phyloP scores from a whole-genome alignment of 2,888 invertebrate genomes.

The Trilocha varians region DNA sequence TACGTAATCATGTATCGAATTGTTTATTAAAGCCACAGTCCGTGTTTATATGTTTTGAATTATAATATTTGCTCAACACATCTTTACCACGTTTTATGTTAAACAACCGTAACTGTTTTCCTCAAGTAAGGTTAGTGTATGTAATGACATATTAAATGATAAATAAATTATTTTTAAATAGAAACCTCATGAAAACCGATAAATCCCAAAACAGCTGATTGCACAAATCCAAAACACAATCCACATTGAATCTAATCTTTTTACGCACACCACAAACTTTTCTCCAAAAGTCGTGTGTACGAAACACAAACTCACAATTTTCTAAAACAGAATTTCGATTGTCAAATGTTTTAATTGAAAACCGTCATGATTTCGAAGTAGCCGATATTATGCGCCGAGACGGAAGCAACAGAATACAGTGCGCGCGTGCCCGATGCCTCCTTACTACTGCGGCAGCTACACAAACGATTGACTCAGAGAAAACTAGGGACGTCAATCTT shows the following conservation, averaged over 20 bases:
- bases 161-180: constrained; percentile 15
- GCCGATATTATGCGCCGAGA: constrained; percentile 37
- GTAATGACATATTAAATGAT: no score
- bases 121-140: no score
- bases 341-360: no score
- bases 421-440: constrained; percentile 21
- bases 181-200: constrained; percentile 30
- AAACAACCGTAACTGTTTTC: background rate
- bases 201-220: constrained; percentile 41
- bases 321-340: constrained; percentile 29
- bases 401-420: constrained; percentile 55
- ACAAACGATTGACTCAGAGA: constrained; percentile 42
- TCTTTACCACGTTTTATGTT: background rate
- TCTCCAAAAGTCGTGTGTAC: constrained; percentile 49
- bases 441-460: constrained; percentile 11
- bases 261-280: constrained; percentile 41
- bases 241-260: constrained; percentile 18
- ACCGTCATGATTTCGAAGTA: no score
- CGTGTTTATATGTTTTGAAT: no score
- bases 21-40: no score
- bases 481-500: constrained; percentile 59
- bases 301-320: constrained; percentile 22
- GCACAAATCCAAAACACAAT: constrained; percentile 34
- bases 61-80: no score
- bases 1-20: background rate